Conservation (phyloP, 2,113 vertebrate species). For the Eretmochelys imbricata region DNA sequence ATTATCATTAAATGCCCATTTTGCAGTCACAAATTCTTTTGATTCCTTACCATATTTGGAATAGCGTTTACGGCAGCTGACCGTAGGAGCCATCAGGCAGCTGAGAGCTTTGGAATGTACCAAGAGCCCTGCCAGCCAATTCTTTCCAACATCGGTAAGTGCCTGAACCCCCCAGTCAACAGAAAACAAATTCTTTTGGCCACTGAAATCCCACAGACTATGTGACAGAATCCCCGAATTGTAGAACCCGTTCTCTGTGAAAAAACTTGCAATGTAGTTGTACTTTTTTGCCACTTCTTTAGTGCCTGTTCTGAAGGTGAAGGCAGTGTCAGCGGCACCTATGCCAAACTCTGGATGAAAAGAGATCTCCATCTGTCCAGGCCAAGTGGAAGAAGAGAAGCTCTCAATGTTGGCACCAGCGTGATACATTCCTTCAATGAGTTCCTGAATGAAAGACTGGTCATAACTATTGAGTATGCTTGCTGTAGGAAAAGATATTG, state of each 20-base stretch:
- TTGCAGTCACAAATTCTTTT: constrained; percentile 82
- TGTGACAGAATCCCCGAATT: constrained; percentile 90
- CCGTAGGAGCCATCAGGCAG: constrained; percentile 90
- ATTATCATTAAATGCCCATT: constrained; percentile 90
- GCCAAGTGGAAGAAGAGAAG: constrained; percentile 89
- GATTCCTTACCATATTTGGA: constrained; percentile 84
- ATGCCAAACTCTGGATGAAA: constrained; percentile 91
- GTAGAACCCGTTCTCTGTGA: constrained; percentile 86
- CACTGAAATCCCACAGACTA: constrained; percentile 88
- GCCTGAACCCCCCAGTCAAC: constrained; percentile 65
- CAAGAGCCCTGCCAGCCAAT: constrained; percentile 90
- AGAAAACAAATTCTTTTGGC: constrained; percentile 86
- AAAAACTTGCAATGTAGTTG: constrained; percentile 91
- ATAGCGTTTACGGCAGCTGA: constrained; percentile 85
- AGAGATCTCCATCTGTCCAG: constrained; percentile 93
- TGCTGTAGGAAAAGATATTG: constrained; percentile 89
- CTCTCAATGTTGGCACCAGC: constrained; percentile 92
- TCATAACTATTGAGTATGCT: constrained; percentile 89
- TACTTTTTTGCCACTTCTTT: constrained; percentile 94
- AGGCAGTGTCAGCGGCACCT: constrained; percentile 89
- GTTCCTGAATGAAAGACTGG: constrained; percentile 91
- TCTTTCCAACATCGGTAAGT: constrained; percentile 85
- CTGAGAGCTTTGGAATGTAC: constrained; percentile 91
- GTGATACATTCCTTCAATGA: constrained; percentile 91
- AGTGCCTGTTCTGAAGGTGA: constrained; percentile 92